These are phyloP conservation scores for Cyanoramphus novaezelandiae DNA, from an alignment of 2,113 vertebrate species.

Conservation along the genomic window DNA sequence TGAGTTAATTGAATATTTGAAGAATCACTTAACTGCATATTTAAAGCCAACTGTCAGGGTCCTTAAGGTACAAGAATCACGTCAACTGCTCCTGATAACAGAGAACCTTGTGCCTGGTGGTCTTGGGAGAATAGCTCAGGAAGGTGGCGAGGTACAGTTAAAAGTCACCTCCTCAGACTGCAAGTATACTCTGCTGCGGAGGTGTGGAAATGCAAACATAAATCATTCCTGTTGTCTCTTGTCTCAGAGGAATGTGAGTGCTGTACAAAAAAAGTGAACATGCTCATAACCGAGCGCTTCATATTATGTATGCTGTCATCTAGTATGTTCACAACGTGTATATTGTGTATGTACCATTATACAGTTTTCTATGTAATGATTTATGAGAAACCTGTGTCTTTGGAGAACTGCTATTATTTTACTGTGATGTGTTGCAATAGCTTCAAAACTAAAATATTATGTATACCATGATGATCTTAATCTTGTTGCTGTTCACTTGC, in stretches of 20 bases:
- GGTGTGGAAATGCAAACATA: slow-evolving; percentile 7
- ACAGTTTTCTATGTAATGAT: background rate
- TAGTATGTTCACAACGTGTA: background rate
- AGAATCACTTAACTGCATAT: background rate
- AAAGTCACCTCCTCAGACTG: background rate
- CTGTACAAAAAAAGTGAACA: background rate
- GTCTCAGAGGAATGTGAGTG: background rate
- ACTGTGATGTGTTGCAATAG: background rate
- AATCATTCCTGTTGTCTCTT: slow-evolving; percentile 28
- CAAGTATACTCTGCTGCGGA: background rate
- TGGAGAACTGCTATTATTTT: background rate
- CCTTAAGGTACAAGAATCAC: background rate
- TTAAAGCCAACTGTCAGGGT: background rate
- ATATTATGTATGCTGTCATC: background rate
- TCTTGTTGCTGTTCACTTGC: background rate
- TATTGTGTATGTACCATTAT: background rate
- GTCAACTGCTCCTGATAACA: background rate
- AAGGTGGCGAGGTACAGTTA: background rate
- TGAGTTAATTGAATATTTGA: background rate
- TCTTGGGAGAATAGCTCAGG: background rate
- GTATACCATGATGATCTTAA: background rate
- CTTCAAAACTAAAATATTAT: background rate
- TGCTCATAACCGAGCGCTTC: background rate
- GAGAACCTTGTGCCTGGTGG: background rate
- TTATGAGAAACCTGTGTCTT: background rate